A percentile compares a stretch with the other conserved stretches of the same genome.
phyloP scores from a whole-genome alignment of 2,113 vertebrate genomes.

The Channa maculata region DNA sequence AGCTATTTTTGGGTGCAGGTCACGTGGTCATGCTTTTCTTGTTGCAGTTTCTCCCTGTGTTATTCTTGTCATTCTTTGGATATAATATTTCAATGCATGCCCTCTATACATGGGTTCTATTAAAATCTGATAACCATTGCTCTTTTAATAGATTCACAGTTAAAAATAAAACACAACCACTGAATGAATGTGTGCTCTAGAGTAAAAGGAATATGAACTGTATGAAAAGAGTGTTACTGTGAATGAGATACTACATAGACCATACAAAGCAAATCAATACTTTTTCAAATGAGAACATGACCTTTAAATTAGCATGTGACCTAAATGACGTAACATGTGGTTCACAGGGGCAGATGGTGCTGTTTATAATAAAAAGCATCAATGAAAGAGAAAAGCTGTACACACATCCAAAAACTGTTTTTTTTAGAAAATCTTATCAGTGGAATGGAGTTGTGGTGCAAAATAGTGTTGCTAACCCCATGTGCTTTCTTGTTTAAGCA shows the following conservation, averaged over 20 bases:
- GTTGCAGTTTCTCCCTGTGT: not conserved
- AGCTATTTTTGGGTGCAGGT: slow-evolving; percentile 45
- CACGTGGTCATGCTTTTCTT: slow-evolving; percentile 12
- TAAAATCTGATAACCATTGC: no score
- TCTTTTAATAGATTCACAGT: no score
- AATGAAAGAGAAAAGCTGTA: not conserved
- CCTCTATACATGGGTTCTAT: no score
- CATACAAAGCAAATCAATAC: not conserved
- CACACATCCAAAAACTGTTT: slow-evolving; percentile 1
- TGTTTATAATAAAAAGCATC: not conserved
- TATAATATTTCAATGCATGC: no score
- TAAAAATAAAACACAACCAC: not conserved
- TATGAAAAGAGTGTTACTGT: not conserved
- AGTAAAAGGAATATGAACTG: not conserved
- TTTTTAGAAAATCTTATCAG: no score
- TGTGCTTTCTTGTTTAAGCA: no score
- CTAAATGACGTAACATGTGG: not conserved
- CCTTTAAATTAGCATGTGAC: not conserved
- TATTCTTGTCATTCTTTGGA: not conserved
- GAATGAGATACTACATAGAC: not conserved
- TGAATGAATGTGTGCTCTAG: not conserved
- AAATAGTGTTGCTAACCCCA: no score
- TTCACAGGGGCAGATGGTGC: not conserved
- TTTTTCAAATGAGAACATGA: not conserved
- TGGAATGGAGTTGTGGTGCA: no score